Conservation (phyloP, 2,113 vertebrate genomes). For the Mixornis gularis region DNA sequence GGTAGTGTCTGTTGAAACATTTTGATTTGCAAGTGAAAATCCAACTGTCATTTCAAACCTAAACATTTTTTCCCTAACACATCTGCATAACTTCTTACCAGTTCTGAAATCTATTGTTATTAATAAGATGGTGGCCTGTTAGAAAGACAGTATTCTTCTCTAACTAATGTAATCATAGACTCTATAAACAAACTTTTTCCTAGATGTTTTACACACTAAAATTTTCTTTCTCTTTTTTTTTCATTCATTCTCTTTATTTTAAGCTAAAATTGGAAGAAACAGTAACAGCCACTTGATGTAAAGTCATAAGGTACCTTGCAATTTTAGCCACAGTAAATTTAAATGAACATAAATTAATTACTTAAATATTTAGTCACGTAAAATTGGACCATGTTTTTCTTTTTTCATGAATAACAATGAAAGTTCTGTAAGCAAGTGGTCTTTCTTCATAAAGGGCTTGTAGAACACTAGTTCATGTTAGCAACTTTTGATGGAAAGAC, state of each 20-base stretch:
- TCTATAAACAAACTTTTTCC: background rate
- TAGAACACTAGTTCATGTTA: background rate
- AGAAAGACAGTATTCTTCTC: background rate
- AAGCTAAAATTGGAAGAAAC: background rate
- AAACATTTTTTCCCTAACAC: background rate
- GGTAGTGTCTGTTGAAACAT: background rate
- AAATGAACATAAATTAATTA: background rate
- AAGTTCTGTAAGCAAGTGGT: background rate
- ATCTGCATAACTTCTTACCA: background rate
- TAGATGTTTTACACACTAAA: background rate
- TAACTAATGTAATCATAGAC: background rate
- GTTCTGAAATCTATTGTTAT: background rate
- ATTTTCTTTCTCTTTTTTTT: background rate
- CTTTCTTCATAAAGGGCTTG: background rate
- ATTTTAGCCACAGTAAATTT: background rate
- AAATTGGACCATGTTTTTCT: background rate
- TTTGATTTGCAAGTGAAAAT: background rate
- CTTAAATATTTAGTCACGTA: background rate
- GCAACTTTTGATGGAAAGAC: background rate
- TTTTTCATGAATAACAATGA: background rate
- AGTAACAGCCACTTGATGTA: background rate
- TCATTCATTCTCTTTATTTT: background rate
- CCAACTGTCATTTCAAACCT: background rate
- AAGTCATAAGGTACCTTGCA: background rate
- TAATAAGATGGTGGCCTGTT: background rate